Evolutionary conservation across 2,888 invertebrate species (phyloP).

Genomic region (Muscina levida): DNA sequence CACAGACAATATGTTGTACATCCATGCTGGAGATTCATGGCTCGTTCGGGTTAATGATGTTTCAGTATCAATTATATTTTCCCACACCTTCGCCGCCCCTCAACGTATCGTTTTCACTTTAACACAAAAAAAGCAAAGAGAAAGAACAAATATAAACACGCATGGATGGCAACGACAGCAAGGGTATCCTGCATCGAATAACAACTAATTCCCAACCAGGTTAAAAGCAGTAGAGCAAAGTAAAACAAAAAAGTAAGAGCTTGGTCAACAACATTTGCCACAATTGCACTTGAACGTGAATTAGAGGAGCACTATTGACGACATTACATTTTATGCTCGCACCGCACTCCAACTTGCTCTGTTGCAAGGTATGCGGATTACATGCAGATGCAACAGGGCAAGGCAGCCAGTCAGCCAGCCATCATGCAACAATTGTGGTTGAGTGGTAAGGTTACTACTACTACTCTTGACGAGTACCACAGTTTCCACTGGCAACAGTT

Average conservation of each 20-base stretch:
- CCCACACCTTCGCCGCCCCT: too few relatives aligned
- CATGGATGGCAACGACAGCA: neutral
- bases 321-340: slow-evolving; percentile 23
- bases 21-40: too few relatives aligned
- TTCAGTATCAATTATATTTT: too few relatives aligned
- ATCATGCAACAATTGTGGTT: slow-evolving; percentile 47
- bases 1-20: too few relatives aligned
- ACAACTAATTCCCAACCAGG: neutral
- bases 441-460: slow-evolving; percentile 32
- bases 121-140: too few relatives aligned
- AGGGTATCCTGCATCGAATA: neutral
- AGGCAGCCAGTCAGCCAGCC: neutral
- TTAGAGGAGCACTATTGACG: slow-evolving; percentile 22
- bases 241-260: neutral
- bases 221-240: neutral
- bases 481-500: slow-evolving; percentile 51
- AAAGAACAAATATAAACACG: neutral
- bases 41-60: too few relatives aligned
- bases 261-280: neutral
- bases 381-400: neutral
- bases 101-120: too few relatives aligned
- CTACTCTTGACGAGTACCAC: slow-evolving; percentile 43
- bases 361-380: neutral
- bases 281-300: neutral
- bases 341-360: neutral